Evolutionary conservation across 1,140 invertebrate species (phyloP), one percentile per base, ranked within the genome.

Genomic region (Anadara kagoshimensis): DNA sequence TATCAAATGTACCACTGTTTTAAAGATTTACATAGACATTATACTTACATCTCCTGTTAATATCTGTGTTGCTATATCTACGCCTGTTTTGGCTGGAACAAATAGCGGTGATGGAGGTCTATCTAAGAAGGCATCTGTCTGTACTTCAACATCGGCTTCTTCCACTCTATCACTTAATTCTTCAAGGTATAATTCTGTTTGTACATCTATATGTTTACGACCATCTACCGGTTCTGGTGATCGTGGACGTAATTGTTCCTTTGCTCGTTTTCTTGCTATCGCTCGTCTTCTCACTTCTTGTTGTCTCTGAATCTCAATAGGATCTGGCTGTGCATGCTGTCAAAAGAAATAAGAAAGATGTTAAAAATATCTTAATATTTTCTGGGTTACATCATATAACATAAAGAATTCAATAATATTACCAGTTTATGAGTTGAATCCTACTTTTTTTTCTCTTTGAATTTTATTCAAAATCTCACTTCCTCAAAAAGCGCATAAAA

Each of bases 101-200:
- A 93, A 95, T 4, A 92, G 86, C 0, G 95, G 95, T 54, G 89
- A 86, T 59, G 90, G 85, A 1, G 95, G 95, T 79, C 94, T 91
- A 83, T 97, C 95, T 26, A 94, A 85, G 87, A 95, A 95, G 69
- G 95, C 91, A 89, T 97, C 96, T 5, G 96, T 97, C 87, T 97
- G 95, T 41, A 94, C 94, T 72, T 93, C 93, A 20, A 92, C 92
- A 79, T 95, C 93, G 49, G 91, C 90, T 84, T 95, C 94, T 76
- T 90, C 54, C 22, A 89, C 85, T 45, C 88, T 75, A 69, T 88
- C 87, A 83, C 86, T 90, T 84, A 95, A 91, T 90, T 96, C 95
- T 87, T 97, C 95, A 26, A 97, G 91, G 86, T 94, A 97, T 69
- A 92, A 88, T 69, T 97, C 96, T 0, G 96, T 97, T 90, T 97